These are phyloP conservation scores for Morone chrysops DNA, from an alignment of 2,113 vertebrate species.

Conservation along the genomic window DNA sequence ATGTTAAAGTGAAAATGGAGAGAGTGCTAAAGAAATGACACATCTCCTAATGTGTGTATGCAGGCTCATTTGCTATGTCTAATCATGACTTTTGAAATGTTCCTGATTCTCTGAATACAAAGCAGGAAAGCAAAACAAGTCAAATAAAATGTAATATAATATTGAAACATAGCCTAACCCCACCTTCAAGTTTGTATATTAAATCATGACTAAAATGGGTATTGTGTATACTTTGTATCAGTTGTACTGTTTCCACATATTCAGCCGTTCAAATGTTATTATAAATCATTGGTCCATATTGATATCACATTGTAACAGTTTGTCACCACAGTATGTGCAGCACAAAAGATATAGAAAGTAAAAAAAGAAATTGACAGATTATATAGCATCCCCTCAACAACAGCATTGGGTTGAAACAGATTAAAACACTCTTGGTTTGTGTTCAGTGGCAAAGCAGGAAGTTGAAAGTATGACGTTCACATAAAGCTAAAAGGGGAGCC, in stretches of 20 bases:
- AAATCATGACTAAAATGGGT: not conserved
- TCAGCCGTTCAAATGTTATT: not conserved
- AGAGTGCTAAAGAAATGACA: not conserved
- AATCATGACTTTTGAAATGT: not conserved
- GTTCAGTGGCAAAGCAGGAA: not conserved
- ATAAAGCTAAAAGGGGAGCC: not conserved
- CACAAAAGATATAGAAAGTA: not conserved
- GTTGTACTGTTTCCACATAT: not conserved
- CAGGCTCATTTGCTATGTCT: not conserved
- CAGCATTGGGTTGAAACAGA: not conserved
- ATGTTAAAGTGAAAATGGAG: conserved; percentile 16
- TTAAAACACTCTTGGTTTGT: too few relatives aligned
- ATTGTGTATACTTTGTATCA: not conserved
- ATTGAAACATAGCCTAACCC: not conserved
- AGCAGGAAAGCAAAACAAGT: not conserved
- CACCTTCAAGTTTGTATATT: not conserved
- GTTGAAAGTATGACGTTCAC: not conserved
- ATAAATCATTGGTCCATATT: not conserved
- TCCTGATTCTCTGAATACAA: not conserved
- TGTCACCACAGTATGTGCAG: not conserved
- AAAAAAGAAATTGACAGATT: not conserved
- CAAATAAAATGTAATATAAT: not conserved
- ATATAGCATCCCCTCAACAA: not conserved
- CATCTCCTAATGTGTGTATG: not conserved
- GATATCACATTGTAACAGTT: not conserved